A percentile compares a stretch with the other conserved stretches of the same genome.
phyloP scores from a whole-genome alignment of 2,888 invertebrate genomes.

The Branchipolynoe longqiensis region DNA sequence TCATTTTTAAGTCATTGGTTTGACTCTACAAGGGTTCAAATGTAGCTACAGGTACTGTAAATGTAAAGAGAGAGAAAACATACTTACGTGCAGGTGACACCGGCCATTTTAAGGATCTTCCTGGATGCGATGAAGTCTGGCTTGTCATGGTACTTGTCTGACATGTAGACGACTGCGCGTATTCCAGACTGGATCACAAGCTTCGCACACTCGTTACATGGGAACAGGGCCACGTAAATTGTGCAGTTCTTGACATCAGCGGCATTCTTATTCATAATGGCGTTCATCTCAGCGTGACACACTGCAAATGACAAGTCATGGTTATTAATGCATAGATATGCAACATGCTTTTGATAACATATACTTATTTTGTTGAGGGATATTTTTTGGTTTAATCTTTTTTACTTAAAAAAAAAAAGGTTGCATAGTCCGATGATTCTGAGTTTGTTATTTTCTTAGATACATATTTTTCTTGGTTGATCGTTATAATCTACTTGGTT shows the following conservation, averaged over 20 bases:
- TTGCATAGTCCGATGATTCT: too few species aligned
- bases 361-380: too few species aligned
- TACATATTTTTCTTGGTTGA: too few species aligned
- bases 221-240: slow-evolving; percentile 95
- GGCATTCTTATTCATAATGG: slow-evolving; percentile 94
- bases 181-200: slow-evolving; percentile 97
- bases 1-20: too few species aligned
- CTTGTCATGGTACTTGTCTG: slow-evolving; percentile 90
- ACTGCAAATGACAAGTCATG: slow-evolving; percentile 84
- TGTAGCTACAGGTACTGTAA: too few species aligned
- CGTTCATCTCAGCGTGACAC: slow-evolving; percentile 98
- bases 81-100: slow-evolving; percentile 84
- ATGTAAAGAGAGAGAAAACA: background rate
- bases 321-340: too few species aligned
- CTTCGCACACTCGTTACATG: slow-evolving; percentile 99
- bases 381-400: too few species aligned
- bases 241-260: slow-evolving; percentile 89
- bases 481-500: too few species aligned
- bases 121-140: slow-evolving; percentile 88
- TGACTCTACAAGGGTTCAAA: too few species aligned
- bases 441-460: too few species aligned
- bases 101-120: slow-evolving; percentile 90
- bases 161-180: slow-evolving; percentile 87
- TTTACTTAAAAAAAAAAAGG: too few species aligned
- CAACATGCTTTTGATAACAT: too few species aligned